Conservation (phyloP, 2,113 vertebrate species). For the Cercopithecus mona region DNA sequence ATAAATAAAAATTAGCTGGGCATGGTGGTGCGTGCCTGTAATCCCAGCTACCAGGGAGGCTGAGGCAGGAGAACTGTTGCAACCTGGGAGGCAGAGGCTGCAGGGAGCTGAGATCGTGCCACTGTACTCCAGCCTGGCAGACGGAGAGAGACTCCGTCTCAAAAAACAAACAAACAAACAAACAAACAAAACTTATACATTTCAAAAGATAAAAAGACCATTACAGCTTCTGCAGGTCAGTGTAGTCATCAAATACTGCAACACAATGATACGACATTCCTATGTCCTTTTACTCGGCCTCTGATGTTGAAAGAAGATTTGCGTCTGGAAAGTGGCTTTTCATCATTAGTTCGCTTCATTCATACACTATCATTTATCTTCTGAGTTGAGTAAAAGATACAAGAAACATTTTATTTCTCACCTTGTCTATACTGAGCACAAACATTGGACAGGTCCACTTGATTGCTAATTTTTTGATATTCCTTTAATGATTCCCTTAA, state of each 20-base stretch:
- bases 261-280: background rate
- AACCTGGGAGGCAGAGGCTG: no score
- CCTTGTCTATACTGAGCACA: conserved; percentile 97
- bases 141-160: no score
- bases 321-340: background rate
- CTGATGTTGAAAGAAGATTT: background rate
- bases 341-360: background rate
- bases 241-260: background rate
- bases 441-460: conserved; percentile 94
- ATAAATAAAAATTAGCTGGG: no score
- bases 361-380: background rate
- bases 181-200: background rate
- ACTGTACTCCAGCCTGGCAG: no score
- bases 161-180: background rate
- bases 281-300: background rate
- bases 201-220: background rate
- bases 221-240: background rate
- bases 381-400: background rate
- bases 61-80: no score
- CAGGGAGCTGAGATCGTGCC: no score
- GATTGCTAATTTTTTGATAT: conserved; percentile 96
- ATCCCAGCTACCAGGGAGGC: no score
- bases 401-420: conserved; percentile 70
- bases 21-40: no score
- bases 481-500: conserved; percentile 94